These are phyloP conservation scores for Oegoconia quadripuncta DNA, from an alignment of 2,888 invertebrate genomes.

Conservation along the genomic window DNA sequence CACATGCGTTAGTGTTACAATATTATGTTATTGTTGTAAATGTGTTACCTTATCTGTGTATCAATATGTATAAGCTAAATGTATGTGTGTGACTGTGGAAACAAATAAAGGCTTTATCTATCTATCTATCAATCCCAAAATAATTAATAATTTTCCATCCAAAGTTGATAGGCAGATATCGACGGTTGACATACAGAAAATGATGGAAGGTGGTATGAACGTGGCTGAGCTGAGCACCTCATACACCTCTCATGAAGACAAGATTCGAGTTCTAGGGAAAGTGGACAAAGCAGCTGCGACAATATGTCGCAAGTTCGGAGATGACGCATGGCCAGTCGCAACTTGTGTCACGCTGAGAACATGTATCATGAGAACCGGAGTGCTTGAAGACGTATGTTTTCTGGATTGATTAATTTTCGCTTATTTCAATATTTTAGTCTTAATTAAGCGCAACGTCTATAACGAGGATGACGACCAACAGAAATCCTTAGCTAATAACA, in stretches of 20 bases:
- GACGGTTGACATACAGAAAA: conserved; percentile 55
- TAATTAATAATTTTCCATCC: neutral
- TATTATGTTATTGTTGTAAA: too few relatives aligned
- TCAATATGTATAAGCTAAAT: too few relatives aligned
- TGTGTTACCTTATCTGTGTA: too few relatives aligned
- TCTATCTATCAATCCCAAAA: too few relatives aligned
- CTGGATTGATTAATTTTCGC: too few relatives aligned
- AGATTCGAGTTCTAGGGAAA: conserved; percentile 43
- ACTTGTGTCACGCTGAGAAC: conserved; percentile 92
- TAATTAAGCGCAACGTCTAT: too few relatives aligned
- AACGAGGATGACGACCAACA: too few relatives aligned
- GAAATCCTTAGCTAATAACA: too few relatives aligned
- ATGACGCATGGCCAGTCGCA: conserved; percentile 82
- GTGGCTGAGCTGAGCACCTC: conserved; percentile 52
- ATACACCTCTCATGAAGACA: conserved; percentile 37
- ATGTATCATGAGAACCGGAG: conserved; percentile 88
- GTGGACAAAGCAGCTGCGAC: conserved; percentile 55
- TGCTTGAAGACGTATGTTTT: conserved; percentile 34
- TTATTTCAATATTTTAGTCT: too few relatives aligned
- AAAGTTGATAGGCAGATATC: conserved; percentile 21
- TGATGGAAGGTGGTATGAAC: conserved; percentile 72
- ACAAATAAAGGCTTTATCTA: too few relatives aligned
- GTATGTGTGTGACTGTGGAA: too few relatives aligned
- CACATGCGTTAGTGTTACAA: too few relatives aligned
- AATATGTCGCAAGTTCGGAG: conserved; percentile 74